Evolutionary conservation across 2,888 invertebrate genomes (phyloP).

Genomic region (Eupeodes luniger): DNA sequence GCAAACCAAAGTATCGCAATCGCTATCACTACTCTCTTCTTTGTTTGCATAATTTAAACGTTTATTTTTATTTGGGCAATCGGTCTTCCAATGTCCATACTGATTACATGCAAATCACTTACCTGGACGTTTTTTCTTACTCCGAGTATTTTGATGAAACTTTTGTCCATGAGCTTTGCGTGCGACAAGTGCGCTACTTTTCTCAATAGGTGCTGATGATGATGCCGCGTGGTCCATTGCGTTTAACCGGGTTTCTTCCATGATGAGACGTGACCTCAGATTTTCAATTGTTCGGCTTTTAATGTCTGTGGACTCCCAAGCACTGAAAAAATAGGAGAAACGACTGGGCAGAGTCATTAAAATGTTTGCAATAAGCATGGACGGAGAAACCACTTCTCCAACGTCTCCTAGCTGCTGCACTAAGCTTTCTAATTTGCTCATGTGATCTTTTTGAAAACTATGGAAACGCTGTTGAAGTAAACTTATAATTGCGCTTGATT

Average conservation of each 20-base stretch:
- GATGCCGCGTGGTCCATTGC: neutral
- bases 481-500: conserved; percentile 27
- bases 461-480: conserved; percentile 76
- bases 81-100: conserved; percentile 39
- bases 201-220: neutral
- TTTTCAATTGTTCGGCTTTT: conserved; percentile 47
- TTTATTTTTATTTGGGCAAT: conserved; percentile 41
- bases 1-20: conserved; percentile 40
- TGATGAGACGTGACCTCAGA: conserved; percentile 42
- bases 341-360: conserved; percentile 34
- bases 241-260: conserved; percentile 54
- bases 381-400: conserved; percentile 33
- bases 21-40: neutral
- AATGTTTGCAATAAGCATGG: conserved; percentile 43
- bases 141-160: conserved; percentile 5
- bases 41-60: conserved; percentile 29
- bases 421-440: conserved; percentile 51
- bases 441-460: neutral
- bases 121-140: conserved; percentile 14
- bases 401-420: conserved; percentile 61
- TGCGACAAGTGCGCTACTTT: conserved; percentile 33
- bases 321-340: conserved; percentile 18
- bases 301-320: conserved; percentile 46
- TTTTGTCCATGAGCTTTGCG: conserved; percentile 7
- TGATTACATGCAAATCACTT: conserved; percentile 46